These are phyloP conservation scores for Montipora capitata DNA, from an alignment of 92 coral and sea anemone species.

Conservation along the genomic window DNA sequence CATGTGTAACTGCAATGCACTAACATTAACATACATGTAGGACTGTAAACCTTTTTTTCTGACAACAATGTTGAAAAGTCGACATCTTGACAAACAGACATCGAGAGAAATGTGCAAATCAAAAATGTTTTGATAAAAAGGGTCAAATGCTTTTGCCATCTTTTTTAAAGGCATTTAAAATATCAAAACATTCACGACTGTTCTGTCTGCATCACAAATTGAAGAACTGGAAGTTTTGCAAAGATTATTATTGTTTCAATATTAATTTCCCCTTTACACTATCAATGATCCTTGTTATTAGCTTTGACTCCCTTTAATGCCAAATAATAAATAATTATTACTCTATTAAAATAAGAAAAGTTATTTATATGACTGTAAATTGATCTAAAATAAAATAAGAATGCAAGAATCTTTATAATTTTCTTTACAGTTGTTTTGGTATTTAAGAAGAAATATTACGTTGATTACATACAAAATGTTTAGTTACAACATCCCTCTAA, in stretches of 20 bases:
- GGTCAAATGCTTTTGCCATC: background rate
- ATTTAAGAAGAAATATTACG: background rate
- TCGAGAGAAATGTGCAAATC: background rate
- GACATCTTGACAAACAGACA: background rate
- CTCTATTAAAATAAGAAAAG: background rate
- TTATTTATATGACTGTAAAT: conserved; percentile 10
- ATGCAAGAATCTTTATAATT: background rate
- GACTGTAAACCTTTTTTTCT: conserved; percentile 7
- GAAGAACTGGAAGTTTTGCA: background rate
- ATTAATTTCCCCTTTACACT: background rate
- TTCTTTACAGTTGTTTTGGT: background rate
- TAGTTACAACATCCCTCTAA: background rate
- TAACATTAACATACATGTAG: too few relatives aligned
- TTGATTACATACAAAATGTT: background rate
- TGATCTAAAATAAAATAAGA: conserved; percentile 4
- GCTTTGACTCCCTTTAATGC: background rate
- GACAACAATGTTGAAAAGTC: conserved; percentile 2
- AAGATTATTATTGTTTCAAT: background rate
- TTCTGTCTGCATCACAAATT: background rate
- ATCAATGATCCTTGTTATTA: background rate
- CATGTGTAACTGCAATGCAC: background rate
- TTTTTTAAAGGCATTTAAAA: conserved; percentile 20
- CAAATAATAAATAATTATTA: background rate
- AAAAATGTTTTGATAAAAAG: background rate
- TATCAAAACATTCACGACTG: too few relatives aligned